Conservation (phyloP, 35 echinoderm and acorn worm genomes). For the Heliocidaris erythrogramma region DNA sequence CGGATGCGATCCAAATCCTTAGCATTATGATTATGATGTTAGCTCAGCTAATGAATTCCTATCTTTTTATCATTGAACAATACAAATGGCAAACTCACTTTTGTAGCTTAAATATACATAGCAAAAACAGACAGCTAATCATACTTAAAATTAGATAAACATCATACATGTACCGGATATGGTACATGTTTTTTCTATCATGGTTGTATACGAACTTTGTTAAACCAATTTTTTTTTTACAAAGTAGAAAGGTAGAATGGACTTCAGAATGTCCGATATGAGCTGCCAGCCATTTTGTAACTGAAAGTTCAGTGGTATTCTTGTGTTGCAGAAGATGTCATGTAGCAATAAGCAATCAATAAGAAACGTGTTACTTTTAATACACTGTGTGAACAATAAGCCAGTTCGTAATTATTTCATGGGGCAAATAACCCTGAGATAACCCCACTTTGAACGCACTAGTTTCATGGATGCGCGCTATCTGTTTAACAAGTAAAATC, state of each 20-base stretch:
- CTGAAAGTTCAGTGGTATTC: too few species aligned
- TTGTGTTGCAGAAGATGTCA: too few species aligned
- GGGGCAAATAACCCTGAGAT: too few species aligned
- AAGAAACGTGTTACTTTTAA: too few species aligned
- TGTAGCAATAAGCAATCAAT: too few species aligned
- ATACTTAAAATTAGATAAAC: background rate
- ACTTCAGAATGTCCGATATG: too few species aligned
- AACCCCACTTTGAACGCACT: too few species aligned
- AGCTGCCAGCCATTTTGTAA: too few species aligned
- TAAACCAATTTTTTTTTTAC: background rate
- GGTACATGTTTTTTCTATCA: background rate
- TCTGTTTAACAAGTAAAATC: too few species aligned
- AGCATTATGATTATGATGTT: background rate
- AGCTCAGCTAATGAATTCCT: background rate
- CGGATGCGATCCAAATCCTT: background rate
- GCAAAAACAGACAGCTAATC: background rate
- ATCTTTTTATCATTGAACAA: background rate
- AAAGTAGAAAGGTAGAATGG: background rate
- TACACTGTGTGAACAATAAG: too few species aligned
- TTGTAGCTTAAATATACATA: background rate
- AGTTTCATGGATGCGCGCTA: too few species aligned
- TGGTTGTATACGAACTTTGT: background rate
- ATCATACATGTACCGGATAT: background rate
- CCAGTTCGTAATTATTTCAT: too few species aligned
- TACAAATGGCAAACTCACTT: background rate